phyloP scores from a whole-genome alignment of 2,797 vertebrate genomes.

The Micromesistius poutassou region DNA sequence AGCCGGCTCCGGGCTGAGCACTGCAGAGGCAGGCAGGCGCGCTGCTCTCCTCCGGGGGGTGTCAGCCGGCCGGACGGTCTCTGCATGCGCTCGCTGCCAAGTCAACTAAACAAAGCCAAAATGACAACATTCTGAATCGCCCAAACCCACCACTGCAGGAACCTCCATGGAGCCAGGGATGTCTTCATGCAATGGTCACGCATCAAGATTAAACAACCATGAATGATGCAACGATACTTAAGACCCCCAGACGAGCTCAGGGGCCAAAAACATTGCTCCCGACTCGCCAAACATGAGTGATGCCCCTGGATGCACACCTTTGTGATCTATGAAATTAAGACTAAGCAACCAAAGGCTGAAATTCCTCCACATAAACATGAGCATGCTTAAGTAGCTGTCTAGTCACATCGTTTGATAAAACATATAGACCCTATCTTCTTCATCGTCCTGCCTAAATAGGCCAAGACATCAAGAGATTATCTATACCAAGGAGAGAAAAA shows the following conservation, averaged over 20 bases:
- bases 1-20: constrained; percentile 9
- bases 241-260: not conserved
- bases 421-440: not conserved
- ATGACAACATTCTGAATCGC: constrained; percentile 31
- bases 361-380: not conserved
- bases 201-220: not conserved
- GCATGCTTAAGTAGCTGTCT: not conserved
- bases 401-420: not conserved
- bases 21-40: constrained; percentile 34
- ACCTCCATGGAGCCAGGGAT: constrained; percentile 6
- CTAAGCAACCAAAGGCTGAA: not conserved
- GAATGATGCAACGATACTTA: not conserved
- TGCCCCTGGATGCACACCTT: not conserved
- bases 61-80: constrained; percentile 46
- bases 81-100: constrained; percentile 38
- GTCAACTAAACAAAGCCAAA: constrained; percentile 15
- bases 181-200: not conserved
- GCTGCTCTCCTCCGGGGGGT: constrained; percentile 39
- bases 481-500: not conserved
- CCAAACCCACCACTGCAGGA: constrained; percentile 32
- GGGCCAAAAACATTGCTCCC: not conserved
- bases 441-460: not conserved
- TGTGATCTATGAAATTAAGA: not conserved
- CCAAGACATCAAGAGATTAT: not conserved
- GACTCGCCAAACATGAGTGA: not conserved